A percentile compares a stretch with the other conserved stretches of the same genome.
Evolutionary conservation across 1,140 invertebrate species (phyloP).

Genomic region (Heliothis subflexa): DNA sequence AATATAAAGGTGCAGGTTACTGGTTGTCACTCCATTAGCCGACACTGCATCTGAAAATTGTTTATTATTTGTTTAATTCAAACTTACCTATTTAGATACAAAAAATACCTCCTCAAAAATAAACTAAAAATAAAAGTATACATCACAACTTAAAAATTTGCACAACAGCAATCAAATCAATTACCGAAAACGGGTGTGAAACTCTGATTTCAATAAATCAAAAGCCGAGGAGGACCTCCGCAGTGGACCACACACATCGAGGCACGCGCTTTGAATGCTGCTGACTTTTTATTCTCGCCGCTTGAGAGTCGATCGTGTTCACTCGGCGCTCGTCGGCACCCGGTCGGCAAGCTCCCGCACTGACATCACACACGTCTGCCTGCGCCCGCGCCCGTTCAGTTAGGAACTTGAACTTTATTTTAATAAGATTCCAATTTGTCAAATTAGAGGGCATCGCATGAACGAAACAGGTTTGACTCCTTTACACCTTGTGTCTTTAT

Average conservation of each 20-base stretch:
- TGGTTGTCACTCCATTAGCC: no score
- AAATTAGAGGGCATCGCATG: conserved; percentile 87
- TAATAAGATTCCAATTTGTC: conserved; percentile 91
- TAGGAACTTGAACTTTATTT: conserved; percentile 84
- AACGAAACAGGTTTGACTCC: conserved; percentile 82
- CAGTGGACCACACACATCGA: conserved; percentile 84
- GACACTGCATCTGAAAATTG: no score
- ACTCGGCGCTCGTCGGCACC: conserved; percentile 75
- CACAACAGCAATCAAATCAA: conserved; percentile 48
- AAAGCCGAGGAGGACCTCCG: conserved; percentile 78
- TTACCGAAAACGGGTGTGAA: conserved; percentile 73
- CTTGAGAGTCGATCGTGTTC: conserved; percentile 65
- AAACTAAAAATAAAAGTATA: conserved; percentile 1
- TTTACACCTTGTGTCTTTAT: conserved; percentile 77
- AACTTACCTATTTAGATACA: neutral
- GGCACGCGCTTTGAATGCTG: conserved; percentile 85
- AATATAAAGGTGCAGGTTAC: no score
- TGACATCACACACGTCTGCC: conserved; percentile 75
- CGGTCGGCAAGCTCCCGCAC: conserved; percentile 71
- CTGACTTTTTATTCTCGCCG: conserved; percentile 81
- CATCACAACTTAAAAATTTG: conserved; percentile 27
- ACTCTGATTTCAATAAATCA: conserved; percentile 82
- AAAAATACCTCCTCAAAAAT: conserved; percentile 1
- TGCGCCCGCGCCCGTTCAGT: conserved; percentile 73
- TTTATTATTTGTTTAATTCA: neutral